Conservation (phyloP, 2,888 invertebrate species). For the Tholera decimalis region DNA sequence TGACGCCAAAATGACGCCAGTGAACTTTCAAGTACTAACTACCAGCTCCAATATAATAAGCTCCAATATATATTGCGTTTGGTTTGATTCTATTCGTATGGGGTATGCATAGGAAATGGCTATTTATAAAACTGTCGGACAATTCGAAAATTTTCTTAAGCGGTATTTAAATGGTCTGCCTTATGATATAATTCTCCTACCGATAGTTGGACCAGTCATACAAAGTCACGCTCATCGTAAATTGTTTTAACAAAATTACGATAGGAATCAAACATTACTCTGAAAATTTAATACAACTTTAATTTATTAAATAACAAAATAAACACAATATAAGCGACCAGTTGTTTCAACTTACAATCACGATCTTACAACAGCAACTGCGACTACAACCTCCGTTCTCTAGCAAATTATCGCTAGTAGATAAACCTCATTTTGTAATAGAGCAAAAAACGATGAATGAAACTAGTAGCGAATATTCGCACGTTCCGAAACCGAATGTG, state of each 20-base stretch:
- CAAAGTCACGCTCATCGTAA: constrained; percentile 4
- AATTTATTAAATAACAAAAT: constrained; percentile 45
- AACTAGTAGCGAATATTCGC: constrained; percentile 59
- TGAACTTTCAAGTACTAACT: no score
- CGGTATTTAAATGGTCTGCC: not conserved
- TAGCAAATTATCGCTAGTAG: constrained; percentile 46
- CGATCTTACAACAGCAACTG: constrained; percentile 46
- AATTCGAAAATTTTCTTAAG: not conserved
- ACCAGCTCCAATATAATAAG: no score
- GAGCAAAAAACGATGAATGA: constrained; percentile 60
- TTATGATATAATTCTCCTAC: not conserved
- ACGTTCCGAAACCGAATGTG: constrained; percentile 59
- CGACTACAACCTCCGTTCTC: constrained; percentile 47
- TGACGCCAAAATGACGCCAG: no score
- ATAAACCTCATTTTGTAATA: constrained; percentile 60
- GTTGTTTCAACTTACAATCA: constrained; percentile 47
- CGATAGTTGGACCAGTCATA: not conserved
- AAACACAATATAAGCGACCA: constrained; percentile 39
- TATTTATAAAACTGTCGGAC: not conserved
- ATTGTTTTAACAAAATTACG: constrained; percentile 4
- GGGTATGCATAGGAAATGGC: no score
- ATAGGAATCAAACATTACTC: constrained; percentile 41
- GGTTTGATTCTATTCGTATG: no score
- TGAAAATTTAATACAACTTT: constrained; percentile 26
- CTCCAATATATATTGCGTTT: no score